Conservation (phyloP, 2,113 vertebrate species). For the Rhinogobius similis region DNA sequence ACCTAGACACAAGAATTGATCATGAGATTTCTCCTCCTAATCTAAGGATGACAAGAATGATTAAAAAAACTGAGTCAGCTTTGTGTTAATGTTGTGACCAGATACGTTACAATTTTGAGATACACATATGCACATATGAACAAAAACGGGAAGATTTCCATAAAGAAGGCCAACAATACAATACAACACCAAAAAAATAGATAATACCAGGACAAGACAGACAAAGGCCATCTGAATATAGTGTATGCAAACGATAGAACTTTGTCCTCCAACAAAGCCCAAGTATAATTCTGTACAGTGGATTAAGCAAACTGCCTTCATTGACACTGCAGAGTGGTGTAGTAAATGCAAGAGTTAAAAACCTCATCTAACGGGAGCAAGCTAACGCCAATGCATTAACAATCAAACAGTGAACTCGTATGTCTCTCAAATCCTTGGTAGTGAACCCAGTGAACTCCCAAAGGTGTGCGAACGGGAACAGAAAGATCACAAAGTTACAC, state of each 20-base stretch:
- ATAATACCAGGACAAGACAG: background rate
- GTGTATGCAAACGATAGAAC: background rate
- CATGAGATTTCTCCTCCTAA: too few relatives aligned
- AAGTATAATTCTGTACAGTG: background rate
- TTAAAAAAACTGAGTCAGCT: too few relatives aligned
- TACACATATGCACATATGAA: too few relatives aligned
- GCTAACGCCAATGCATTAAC: slow-evolving; percentile 15
- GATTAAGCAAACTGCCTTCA: slow-evolving; percentile 36
- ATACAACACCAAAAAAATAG: too few relatives aligned
- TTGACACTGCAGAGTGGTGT: slow-evolving; percentile 27
- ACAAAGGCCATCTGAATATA: too few relatives aligned
- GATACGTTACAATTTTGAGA: too few relatives aligned
- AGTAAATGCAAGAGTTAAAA: slow-evolving; percentile 34
- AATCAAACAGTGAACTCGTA: slow-evolving; percentile 41
- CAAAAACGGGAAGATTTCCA: too few relatives aligned
- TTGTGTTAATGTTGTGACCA: too few relatives aligned
- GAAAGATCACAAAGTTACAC: background rate
- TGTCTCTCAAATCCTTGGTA: slow-evolving; percentile 59
- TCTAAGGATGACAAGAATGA: too few relatives aligned
- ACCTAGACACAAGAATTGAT: too few relatives aligned
- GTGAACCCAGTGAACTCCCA: slow-evolving; percentile 70
- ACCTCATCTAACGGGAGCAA: slow-evolving; percentile 20
- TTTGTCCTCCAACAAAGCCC: slow-evolving; percentile 25
- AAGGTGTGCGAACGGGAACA: slow-evolving; percentile 34
- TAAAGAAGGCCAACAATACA: too few relatives aligned